phyloP scores from a whole-genome alignment of 2,888 invertebrate genomes.

The Acleris holmiana region DNA sequence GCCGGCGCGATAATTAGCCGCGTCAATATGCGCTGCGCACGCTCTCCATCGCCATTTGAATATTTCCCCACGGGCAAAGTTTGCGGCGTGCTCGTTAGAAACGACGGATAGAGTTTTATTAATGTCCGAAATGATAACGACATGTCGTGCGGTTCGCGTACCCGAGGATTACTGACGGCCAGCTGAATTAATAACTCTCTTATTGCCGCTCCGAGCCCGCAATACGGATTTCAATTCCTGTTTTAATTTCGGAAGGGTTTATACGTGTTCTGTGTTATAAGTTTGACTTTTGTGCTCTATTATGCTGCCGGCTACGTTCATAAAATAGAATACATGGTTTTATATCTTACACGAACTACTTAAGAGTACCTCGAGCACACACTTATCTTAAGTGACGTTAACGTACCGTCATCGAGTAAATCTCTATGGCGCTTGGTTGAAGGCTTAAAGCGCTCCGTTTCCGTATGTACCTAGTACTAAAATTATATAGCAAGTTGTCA shows the following conservation, averaged over 20 bases:
- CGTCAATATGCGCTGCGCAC: constrained; percentile 59
- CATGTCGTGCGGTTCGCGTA: constrained; percentile 57
- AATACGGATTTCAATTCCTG: constrained; percentile 61
- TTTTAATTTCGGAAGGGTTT: constrained; percentile 62
- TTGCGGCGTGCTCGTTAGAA: constrained; percentile 62
- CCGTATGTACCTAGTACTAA: too few species aligned
- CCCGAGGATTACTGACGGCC: constrained; percentile 64
- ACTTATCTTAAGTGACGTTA: too few species aligned
- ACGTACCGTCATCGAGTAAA: too few species aligned
- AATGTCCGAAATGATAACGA: constrained; percentile 75
- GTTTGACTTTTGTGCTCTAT: constrained; percentile 48
- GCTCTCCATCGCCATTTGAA: constrained; percentile 58
- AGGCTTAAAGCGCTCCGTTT: too few species aligned
- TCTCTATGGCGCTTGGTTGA: too few species aligned
- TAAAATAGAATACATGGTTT: not conserved
- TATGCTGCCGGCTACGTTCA: constrained; percentile 41
- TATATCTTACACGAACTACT: too few species aligned
- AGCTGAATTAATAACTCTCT: constrained; percentile 70
- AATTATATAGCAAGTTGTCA: too few species aligned
- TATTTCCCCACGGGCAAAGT: constrained; percentile 64
- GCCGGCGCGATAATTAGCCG: constrained; percentile 56
- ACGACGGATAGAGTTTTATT: constrained; percentile 68
- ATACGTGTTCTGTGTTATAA: constrained; percentile 50
- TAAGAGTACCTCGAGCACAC: too few species aligned
- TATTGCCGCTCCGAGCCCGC: constrained; percentile 52